A percentile compares a stretch with the other conserved stretches of the same genome.
Conservation (phyloP, 1,140 invertebrate genomes). For the Ptiloglossa arizonensis region DNA sequence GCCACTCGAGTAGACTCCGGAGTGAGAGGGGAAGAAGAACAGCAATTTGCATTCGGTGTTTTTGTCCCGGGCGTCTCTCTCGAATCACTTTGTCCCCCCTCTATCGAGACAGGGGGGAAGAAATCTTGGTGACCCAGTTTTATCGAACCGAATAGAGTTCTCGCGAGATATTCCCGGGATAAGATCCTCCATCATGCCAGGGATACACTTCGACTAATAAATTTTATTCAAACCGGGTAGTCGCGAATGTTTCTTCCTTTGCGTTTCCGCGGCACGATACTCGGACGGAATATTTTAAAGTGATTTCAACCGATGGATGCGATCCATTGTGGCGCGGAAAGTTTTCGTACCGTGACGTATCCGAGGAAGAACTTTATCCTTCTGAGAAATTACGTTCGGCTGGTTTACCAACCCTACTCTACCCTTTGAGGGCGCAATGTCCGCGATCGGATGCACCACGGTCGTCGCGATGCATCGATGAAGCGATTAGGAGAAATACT, state of each 20-base stretch:
- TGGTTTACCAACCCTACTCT: background rate
- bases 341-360: background rate
- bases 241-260: constrained; percentile 19
- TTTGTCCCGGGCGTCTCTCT: constrained; percentile 3
- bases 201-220: constrained; percentile 16
- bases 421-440: background rate
- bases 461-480: too few relatives aligned
- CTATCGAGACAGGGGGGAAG: too few relatives aligned
- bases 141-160: constrained; percentile 9
- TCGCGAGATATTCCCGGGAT: background rate
- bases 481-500: too few relatives aligned
- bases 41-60: constrained; percentile 38
- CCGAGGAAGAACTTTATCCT: background rate
- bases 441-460: too few relatives aligned
- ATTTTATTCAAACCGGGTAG: constrained; percentile 26
- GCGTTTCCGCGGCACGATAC: background rate
- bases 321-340: background rate
- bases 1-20: constrained; percentile 3
- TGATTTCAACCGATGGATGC: background rate
- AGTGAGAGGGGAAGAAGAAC: background rate
- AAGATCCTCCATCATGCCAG: background rate
- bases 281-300: constrained; percentile 5
- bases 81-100: background rate
- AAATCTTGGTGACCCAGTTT: constrained; percentile 32
- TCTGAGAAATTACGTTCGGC: background rate